Base-by-base conservation (phyloP, 2,888 invertebrate genomes). In the Drosophila conformis region DNA sequence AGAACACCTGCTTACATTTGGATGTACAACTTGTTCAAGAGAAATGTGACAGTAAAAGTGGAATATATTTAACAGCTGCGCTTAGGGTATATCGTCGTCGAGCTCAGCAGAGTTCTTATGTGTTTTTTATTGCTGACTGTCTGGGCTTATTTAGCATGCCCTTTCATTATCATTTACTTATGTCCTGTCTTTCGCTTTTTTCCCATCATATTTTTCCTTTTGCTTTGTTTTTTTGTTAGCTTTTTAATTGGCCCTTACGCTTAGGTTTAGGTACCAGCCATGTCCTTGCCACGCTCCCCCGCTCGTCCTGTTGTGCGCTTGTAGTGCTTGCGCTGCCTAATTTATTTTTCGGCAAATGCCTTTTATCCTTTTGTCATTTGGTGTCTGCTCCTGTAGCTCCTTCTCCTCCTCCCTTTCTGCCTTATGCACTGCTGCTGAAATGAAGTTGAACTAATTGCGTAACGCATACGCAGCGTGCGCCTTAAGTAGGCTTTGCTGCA, bases 331-430 rank as follows among this genome's bases (percentile, higher is more conserved):
- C 31, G 25, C 52, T 53, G 82, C 64, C 87, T 87, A 89, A 90
- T 83, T 90, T 89, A 78, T 87, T 82, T 87, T 80, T 83, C 52
- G 77, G 69, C 68, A 82, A 82, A 74, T 68, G 74, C 69, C 69
- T 87, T 87, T 87, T 85, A 84, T 84, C 80, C 90, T 35, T 84
- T 84, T 90, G 89, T 88, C 90, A 79, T 86, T 90, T 79, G 42
- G 29, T 60, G 57, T 25, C 51, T n/a, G 48, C 27, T 25, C 42
- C 27, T 15, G 1, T 15, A 8, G 21, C 4, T 21, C 7, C 8
- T 25, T 8, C 27, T 21, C 1, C 57, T 29, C 10, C 3, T 33
- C 36, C 4, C 56, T 0, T 13, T 4, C 13, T 35, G 35, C 35
- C 35, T 13, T 13, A 13, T 42, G 6, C 13, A 33, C 33, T 15